These are phyloP conservation scores for Teleogryllus occipitalis DNA, from an alignment of 1,140 invertebrate species.

Conservation along the genomic window DNA sequence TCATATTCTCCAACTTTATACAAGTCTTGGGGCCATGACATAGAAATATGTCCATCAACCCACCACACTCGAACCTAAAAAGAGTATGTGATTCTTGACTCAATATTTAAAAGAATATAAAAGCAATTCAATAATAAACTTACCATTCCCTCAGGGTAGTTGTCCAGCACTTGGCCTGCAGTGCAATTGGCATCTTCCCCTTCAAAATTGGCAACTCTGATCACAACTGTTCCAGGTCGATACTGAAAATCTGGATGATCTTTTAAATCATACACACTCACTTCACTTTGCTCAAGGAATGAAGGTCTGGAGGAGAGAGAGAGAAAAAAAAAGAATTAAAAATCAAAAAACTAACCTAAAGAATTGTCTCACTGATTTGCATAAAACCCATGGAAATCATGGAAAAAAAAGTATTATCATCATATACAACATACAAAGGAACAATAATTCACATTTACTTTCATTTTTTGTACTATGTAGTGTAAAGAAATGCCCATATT, in stretches of 20 bases:
- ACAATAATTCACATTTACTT: too few relatives aligned
- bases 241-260: constrained; percentile 93
- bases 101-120: not conserved
- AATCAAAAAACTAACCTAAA: too few relatives aligned
- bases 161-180: constrained; percentile 83
- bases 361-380: too few relatives aligned
- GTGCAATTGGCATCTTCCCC: constrained; percentile 61
- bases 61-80: constrained; percentile 68
- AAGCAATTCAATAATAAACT: constrained; percentile 14
- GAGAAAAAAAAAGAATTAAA: too few relatives aligned
- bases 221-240: constrained; percentile 82
- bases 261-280: constrained; percentile 91
- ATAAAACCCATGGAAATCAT: too few relatives aligned
- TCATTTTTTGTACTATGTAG: too few relatives aligned
- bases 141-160: constrained; percentile 67
- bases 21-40: constrained; percentile 85
- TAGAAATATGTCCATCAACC: constrained; percentile 73
- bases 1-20: constrained; percentile 70
- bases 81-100: not conserved
- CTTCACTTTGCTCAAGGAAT: constrained; percentile 64
- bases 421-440: too few relatives aligned
- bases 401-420: too few relatives aligned
- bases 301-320: constrained; percentile 48
- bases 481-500: too few relatives aligned
- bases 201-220: constrained; percentile 73